Base-by-base conservation (phyloP, 2,888 invertebrate genomes). In the Carabus problematicus region DNA sequence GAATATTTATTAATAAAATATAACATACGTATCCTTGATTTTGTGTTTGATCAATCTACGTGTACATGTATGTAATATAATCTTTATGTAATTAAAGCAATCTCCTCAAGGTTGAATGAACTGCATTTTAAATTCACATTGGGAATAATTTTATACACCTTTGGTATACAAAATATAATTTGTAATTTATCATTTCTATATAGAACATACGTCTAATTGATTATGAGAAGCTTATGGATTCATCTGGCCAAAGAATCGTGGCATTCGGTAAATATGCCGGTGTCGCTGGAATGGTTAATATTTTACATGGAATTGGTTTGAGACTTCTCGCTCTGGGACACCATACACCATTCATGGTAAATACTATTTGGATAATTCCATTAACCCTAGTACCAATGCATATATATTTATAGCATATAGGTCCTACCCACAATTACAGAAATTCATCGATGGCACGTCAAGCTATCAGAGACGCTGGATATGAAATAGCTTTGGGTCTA, bases 241-340 rank as follows among this genome's bases (percentile, higher is more conserved):
- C 88, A 56, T 85, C 88, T 29, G 97, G 98, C 0, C 91, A 94
- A 75, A 86, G 99, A 9, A 91, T 97, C 49, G 99, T 99, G 3
- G 98, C 98, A 1, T 99, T 99, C 82, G 99, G 99, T 0, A 98
- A 97, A 81, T 99, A 98, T 84, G 99, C 99, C 0, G 92, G 99
- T 0, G 95, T 98, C 1, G 97, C 98, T 19, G 99, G 99, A 11
- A 98, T 97, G 92, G 93, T 99, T 64, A 98, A 99, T 81, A 98
- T 99, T 75, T 85, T 99, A 12, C 99, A 99, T 78, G 99, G 99
- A 0, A 84, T 99, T 54, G 99, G 99, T 0, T 85, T 99, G 42
- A 85, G 99, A 59, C 85, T 97, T 1, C 84, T 99, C 64, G 98
- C 98, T 0, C 84, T 99, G 19, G 99, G 99, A 0, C 98, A 99